phyloP scores from a whole-genome alignment of 2,113 vertebrate genomes.

The Manacus vitellinus region DNA sequence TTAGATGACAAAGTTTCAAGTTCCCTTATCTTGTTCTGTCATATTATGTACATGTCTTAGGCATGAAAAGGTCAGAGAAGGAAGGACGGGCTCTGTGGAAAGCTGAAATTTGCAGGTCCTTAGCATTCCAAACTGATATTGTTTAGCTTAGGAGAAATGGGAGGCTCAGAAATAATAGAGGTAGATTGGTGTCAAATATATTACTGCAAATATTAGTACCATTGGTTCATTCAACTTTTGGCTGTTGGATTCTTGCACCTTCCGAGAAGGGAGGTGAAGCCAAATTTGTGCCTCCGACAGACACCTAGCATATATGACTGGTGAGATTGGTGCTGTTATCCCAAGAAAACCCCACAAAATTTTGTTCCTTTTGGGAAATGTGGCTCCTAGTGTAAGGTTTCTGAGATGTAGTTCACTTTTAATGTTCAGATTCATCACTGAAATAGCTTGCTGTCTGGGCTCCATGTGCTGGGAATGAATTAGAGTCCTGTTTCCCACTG shows the following conservation, averaged over 20 bases:
- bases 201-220: not conserved
- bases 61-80: not conserved
- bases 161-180: not conserved
- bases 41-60: not conserved
- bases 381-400: not conserved
- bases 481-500: not conserved
- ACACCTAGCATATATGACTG: not conserved
- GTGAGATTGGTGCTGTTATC: not conserved
- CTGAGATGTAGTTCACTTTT: not conserved
- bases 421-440: not conserved
- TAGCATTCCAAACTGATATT: not conserved
- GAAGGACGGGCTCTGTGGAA: not conserved
- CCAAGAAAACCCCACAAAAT: rapidly evolving
- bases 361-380: not conserved
- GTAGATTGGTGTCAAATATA: not conserved
- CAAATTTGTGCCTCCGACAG: not conserved
- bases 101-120: not conserved
- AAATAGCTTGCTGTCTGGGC: not conserved
- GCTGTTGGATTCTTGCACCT: not conserved
- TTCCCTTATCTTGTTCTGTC: not conserved
- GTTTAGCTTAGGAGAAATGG: not conserved
- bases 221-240: not conserved
- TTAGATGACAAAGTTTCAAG: not conserved
- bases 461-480: not conserved
- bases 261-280: not conserved